Conservation (phyloP, 2,797 vertebrate genomes). For the Crenichthys baileyi region DNA sequence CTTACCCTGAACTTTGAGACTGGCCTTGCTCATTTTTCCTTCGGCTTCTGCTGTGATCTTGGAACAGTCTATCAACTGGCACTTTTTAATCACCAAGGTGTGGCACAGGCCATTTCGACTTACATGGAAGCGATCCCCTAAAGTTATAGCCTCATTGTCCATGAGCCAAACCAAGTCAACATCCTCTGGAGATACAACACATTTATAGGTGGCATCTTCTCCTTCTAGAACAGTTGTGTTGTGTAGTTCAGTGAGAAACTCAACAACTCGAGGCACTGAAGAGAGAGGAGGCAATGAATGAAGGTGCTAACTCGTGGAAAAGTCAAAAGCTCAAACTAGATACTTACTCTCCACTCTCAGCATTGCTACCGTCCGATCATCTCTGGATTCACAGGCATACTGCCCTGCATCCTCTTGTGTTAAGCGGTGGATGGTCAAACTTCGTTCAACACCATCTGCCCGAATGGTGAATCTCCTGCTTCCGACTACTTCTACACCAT, state of each 20-base stretch:
- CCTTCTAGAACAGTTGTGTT: slow-evolving; percentile 87
- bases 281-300: slow-evolving; percentile 1
- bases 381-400: slow-evolving; percentile 82
- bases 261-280: slow-evolving; percentile 87
- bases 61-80: slow-evolving; percentile 82
- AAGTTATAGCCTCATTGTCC: slow-evolving; percentile 75
- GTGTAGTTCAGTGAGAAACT: slow-evolving; percentile 90
- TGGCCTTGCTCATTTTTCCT: slow-evolving; percentile 82
- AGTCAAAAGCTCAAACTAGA: not conserved
- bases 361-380: slow-evolving; percentile 75
- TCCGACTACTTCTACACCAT: slow-evolving; percentile 76
- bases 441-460: slow-evolving; percentile 79
- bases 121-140: slow-evolving; percentile 75
- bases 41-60: slow-evolving; percentile 87
- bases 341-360: slow-evolving; percentile 80
- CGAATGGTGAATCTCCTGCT: slow-evolving; percentile 78
- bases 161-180: slow-evolving; percentile 85
- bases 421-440: slow-evolving; percentile 81
- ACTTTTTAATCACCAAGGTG: slow-evolving; percentile 82
- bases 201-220: slow-evolving; percentile 83
- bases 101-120: slow-evolving; percentile 85
- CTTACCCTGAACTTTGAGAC: slow-evolving; percentile 86
- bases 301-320: not conserved
- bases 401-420: slow-evolving; percentile 80
- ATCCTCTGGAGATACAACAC: slow-evolving; percentile 88